A percentile compares a stretch with the other conserved stretches of the same genome.
Conservation (phyloP, 2,888 invertebrate species). For the Tiliacea aurago region DNA sequence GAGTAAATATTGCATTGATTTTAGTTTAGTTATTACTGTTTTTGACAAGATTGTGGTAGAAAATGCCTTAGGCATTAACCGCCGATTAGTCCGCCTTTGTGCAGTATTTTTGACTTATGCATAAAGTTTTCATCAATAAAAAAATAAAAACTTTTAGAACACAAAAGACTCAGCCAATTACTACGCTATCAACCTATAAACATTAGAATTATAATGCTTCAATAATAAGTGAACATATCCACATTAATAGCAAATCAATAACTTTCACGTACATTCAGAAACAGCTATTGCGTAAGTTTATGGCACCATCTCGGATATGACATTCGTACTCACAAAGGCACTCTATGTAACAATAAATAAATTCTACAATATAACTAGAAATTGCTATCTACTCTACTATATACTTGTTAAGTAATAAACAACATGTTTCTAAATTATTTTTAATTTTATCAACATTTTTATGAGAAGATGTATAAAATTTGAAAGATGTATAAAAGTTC, state of each 20-base stretch:
- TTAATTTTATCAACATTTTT: constrained; percentile 24
- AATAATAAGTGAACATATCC: constrained; percentile 31
- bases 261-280: constrained; percentile 27
- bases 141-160: not conserved
- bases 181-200: not conserved
- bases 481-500: not conserved
- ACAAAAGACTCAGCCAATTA: not conserved
- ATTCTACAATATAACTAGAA: constrained; percentile 50
- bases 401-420: constrained; percentile 26
- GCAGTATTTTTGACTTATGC: too few species aligned
- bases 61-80: too few species aligned
- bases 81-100: too few species aligned
- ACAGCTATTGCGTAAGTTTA: constrained; percentile 57
- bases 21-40: not conserved
- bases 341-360: constrained; percentile 54
- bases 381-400: constrained; percentile 56
- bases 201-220: not conserved
- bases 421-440: constrained; percentile 32
- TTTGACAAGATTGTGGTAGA: not conserved
- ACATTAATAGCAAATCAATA: constrained; percentile 31
- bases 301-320: constrained; percentile 72
- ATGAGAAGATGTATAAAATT: constrained; percentile 10
- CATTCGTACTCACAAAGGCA: constrained; percentile 64
- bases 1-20: not conserved
- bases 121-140: too few species aligned